Evolutionary conservation across 1,140 invertebrate genomes (phyloP).

Genomic region (Parasteatoda tepidariorum): DNA sequence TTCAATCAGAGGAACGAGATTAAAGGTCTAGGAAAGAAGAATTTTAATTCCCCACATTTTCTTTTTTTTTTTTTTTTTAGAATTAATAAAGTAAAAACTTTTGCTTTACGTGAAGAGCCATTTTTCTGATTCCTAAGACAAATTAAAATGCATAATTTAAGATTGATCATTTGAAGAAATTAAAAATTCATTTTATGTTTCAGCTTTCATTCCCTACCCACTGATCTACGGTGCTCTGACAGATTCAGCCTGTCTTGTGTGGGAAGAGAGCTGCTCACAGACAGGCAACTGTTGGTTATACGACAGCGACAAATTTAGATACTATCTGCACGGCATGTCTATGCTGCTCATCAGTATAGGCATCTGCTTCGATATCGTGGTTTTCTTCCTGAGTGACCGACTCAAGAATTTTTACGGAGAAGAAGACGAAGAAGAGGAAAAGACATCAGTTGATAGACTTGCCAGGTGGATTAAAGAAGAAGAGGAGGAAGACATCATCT

Average conservation of each 20-base stretch:
- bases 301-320: slow-evolving; percentile 65
- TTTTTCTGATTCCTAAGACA: too few relatives aligned
- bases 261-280: slow-evolving; percentile 65
- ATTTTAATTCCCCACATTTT: too few relatives aligned
- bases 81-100: too few relatives aligned
- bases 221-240: slow-evolving; percentile 66
- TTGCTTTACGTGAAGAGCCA: too few relatives aligned
- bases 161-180: too few relatives aligned
- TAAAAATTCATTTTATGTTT: neutral
- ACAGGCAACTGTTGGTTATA: slow-evolving; percentile 68
- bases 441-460: neutral
- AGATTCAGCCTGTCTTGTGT: slow-evolving; percentile 67
- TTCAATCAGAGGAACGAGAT: too few relatives aligned
- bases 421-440: slow-evolving; percentile 55
- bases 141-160: too few relatives aligned
- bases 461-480: slow-evolving; percentile 48
- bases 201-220: slow-evolving; percentile 68
- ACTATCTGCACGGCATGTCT: slow-evolving; percentile 62
- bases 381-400: slow-evolving; percentile 53
- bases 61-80: too few relatives aligned
- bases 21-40: too few relatives aligned
- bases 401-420: slow-evolving; percentile 62
- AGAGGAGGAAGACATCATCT: slow-evolving; percentile 45
- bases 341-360: slow-evolving; percentile 61
- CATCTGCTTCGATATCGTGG: slow-evolving; percentile 60